Base-by-base conservation (phyloP, 2,113 vertebrate species). In the Sinocyclocheilus anophthalmus region DNA sequence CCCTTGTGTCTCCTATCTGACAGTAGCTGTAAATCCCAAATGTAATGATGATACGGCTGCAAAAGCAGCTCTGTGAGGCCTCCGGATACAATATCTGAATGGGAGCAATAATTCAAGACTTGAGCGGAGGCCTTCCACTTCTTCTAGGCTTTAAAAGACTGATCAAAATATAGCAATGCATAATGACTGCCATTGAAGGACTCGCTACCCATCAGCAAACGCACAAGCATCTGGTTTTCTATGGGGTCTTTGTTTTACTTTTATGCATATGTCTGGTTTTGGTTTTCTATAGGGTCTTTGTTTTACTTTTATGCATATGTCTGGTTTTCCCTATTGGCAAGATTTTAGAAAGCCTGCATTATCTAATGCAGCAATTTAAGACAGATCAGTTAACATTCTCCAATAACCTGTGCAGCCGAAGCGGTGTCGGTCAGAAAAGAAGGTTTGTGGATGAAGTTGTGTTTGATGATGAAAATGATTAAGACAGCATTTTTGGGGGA, bases 1-100 rank as follows among this genome's bases (percentile, higher is more conserved):
- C 77, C 84, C 18, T 81, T 70, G 76, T 26, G 82, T 81, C 82
- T 45, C 85, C 76, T 69, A 70, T 39, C 88, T 84, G 85, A 22
- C 69, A 70, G 88, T 5, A 48, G 57, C 45, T 67, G 50, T 55
- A 81, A 53, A 70, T 59, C 83, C 76, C 30, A 70, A 53, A 81
- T 30, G 37, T 86, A 72, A 85, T 79, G 63, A 83, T 85, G 50
- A 82, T 78, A 76, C 73, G 48, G 61, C 59, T 5, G 67, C 61
- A 72, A 88, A 81, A 20, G 45, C 16, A 50, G 61, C 84, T 67
- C 76, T 20, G 48, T 55, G 67, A 57, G 33, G 63, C 84, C 67
- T 30, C 55, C 26, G 69, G 61, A 78, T 37, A 85, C 24, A 70
- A 72, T 26, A 69, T 72, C 84, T 53, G 76, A 79, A 67, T 84